Percentiles rank a stretch among this genome's conserved stretches.
phyloP scores from a whole-genome alignment of 2,888 invertebrate species.

The Mamestra brassicae region DNA sequence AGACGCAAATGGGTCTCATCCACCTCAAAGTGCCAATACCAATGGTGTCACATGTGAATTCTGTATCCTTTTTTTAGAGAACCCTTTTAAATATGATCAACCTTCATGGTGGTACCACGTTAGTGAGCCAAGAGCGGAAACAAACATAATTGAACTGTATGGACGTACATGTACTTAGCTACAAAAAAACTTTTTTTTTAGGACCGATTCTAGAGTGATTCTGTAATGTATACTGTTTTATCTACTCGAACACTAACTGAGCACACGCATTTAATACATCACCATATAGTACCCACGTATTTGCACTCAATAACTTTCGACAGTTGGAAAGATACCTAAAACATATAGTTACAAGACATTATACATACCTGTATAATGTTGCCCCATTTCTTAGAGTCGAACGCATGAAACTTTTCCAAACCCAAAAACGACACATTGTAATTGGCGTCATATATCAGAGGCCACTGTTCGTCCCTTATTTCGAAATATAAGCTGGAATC shows the following conservation, averaged over 20 bases:
- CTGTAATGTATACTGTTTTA: too few relatives aligned
- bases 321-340: neutral
- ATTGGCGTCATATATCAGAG: conserved; percentile 94
- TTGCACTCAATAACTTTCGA: neutral
- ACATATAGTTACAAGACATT: neutral
- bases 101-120: too few relatives aligned
- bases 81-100: too few relatives aligned
- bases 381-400: conserved; percentile 97
- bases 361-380: conserved; percentile 92
- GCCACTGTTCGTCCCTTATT: conserved; percentile 92
- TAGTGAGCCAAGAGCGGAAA: too few relatives aligned
- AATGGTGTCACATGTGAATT: neutral
- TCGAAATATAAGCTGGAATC: conserved; percentile 88
- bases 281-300: too few relatives aligned
- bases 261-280: too few relatives aligned
- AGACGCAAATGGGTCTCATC: neutral
- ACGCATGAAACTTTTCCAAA: conserved; percentile 96
- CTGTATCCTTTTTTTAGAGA: too few relatives aligned
- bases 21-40: neutral
- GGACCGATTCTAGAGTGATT: too few relatives aligned
- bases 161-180: too few relatives aligned
- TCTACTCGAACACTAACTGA: too few relatives aligned
- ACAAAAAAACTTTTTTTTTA: too few relatives aligned
- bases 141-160: too few relatives aligned
- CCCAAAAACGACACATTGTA: conserved; percentile 96